A percentile compares a stretch with the other conserved stretches of the same genome.
phyloP scores from a whole-genome alignment of 2,888 invertebrate species.

The Ormyrus nitidulus region DNA sequence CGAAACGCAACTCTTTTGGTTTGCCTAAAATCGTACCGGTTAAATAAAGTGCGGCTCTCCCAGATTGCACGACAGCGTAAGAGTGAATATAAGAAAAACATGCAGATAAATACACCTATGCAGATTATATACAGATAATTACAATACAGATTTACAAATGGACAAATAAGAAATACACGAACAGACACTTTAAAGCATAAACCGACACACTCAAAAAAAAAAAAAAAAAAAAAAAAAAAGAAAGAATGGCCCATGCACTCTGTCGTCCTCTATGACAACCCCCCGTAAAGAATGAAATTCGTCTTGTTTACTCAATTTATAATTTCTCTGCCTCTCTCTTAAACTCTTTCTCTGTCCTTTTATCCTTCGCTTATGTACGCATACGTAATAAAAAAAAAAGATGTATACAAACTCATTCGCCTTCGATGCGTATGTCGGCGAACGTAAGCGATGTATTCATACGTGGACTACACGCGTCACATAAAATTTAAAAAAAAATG shows the following conservation, averaged over 20 bases:
- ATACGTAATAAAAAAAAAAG: constrained; percentile 42
- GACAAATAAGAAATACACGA: constrained; percentile 27
- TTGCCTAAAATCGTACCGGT: constrained; percentile 49
- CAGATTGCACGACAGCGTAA: constrained; percentile 40
- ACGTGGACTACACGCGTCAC: constrained; percentile 52
- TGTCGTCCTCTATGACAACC: constrained; percentile 27
- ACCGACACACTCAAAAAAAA: constrained; percentile 28
- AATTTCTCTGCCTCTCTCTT: constrained; percentile 54
- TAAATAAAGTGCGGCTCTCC: constrained; percentile 39
- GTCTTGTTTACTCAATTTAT: constrained; percentile 51
- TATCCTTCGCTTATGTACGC: constrained; percentile 53
- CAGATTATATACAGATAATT: constrained; percentile 39
- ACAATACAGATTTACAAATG: constrained; percentile 37
- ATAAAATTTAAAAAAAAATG: constrained; percentile 44
- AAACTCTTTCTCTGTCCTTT: constrained; percentile 51
- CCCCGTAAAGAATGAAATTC: constrained; percentile 46
- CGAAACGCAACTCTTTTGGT: constrained; percentile 48
- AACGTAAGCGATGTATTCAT: constrained; percentile 30
- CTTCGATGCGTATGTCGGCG: constrained; percentile 51
- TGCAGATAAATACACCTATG: constrained; percentile 32
- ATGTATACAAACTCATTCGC: constrained; percentile 48
- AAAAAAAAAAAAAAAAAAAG: constrained; percentile 28
- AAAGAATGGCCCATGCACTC: constrained; percentile 51
- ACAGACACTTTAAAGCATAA: constrained; percentile 20
- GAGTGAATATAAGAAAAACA: constrained; percentile 30